Evolutionary conservation across 1,140 invertebrate genomes (phyloP).

Genomic region (Macrobrachium nipponense): DNA sequence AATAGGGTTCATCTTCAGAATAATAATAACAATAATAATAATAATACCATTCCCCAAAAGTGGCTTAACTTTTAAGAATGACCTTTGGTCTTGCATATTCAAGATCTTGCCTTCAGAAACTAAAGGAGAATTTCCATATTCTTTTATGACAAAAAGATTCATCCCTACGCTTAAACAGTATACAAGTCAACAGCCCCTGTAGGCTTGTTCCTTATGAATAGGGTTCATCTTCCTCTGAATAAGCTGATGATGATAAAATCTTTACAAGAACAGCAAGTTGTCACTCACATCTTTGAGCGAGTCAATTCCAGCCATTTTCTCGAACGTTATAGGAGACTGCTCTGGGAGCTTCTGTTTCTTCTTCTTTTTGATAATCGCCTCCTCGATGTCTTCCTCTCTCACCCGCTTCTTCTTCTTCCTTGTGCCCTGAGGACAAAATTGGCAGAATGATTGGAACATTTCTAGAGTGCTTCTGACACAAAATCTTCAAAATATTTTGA

Average conservation of each 20-base stretch:
- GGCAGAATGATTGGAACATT: not conserved
- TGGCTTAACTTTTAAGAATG: no score
- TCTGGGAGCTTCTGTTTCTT: conserved; percentile 39
- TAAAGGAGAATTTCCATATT: no score
- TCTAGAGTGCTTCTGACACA: not conserved
- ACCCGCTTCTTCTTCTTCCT: conserved; percentile 37
- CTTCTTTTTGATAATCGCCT: conserved; percentile 39
- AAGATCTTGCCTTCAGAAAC: no score
- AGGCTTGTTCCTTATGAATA: not conserved
- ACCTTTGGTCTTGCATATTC: no score
- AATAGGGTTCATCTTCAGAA: no score
- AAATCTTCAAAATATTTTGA: not conserved
- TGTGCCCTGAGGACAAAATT: not conserved
- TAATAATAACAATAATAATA: no score
- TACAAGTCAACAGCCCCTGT: no score
- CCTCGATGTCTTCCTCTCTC: conserved; percentile 36
- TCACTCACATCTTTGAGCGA: conserved; percentile 42
- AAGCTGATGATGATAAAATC: not conserved
- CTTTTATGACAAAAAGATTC: no score
- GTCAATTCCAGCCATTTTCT: conserved; percentile 45
- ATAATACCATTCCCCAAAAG: no score
- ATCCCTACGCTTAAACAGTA: no score
- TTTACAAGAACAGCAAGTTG: not conserved
- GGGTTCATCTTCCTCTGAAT: not conserved
- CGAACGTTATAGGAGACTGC: conserved; percentile 19